Conservation (phyloP, 2,888 invertebrate species). For the Lepidochrysops patricia region DNA sequence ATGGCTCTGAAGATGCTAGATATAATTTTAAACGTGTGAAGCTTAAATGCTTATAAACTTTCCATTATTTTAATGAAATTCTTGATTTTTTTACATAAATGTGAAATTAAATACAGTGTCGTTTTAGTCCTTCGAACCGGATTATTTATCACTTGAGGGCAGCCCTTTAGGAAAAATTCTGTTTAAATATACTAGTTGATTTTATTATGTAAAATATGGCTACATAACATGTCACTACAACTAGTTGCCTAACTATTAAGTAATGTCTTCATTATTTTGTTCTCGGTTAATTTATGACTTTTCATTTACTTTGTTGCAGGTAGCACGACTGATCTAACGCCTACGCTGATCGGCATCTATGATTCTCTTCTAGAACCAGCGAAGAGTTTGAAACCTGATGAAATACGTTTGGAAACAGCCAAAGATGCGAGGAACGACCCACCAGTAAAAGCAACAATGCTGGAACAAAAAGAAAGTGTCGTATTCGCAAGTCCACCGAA, state of each 20-base stretch:
- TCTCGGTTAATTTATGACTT: too few species aligned
- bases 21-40: too few species aligned
- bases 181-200: too few species aligned
- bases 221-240: too few species aligned
- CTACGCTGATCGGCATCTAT: constrained; percentile 89
- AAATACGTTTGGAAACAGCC: constrained; percentile 48
- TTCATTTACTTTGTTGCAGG: constrained; percentile 76
- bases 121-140: too few species aligned
- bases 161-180: too few species aligned
- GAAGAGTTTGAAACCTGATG: constrained; percentile 50
- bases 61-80: too few species aligned
- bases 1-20: background rate
- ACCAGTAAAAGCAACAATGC: constrained; percentile 41
- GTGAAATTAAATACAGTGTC: too few species aligned
- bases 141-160: too few species aligned
- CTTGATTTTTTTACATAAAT: too few species aligned
- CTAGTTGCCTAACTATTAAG: background rate
- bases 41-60: too few species aligned
- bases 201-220: too few species aligned
- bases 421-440: constrained; percentile 70
- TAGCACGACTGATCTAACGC: constrained; percentile 89
- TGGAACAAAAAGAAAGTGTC: constrained; percentile 32
- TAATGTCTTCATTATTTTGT: background rate
- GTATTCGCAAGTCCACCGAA: constrained; percentile 35
- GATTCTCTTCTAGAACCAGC: constrained; percentile 80